phyloP scores from a whole-genome alignment of 2,888 invertebrate species.

The Andrena dorsata region DNA sequence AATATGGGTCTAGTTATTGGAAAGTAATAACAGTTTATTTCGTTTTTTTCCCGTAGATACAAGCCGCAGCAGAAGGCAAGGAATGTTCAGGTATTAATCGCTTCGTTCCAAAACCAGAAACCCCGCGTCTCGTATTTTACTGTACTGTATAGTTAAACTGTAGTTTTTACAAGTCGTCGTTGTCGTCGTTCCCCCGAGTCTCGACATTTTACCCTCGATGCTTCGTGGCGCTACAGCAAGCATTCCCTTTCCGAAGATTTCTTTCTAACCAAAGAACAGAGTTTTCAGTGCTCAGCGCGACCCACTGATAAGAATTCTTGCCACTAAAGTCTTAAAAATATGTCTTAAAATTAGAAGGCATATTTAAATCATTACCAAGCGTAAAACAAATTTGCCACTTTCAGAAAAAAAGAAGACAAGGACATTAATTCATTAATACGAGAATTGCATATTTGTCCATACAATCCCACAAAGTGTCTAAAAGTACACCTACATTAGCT shows the following conservation, averaged over 20 bases:
- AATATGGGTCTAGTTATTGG: too few relatives aligned
- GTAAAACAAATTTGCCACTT: background rate
- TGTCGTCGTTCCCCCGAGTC: slow-evolving; percentile 61
- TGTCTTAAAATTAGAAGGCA: background rate
- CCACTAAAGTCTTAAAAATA: background rate
- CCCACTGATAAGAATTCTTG: too few relatives aligned
- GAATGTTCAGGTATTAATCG: slow-evolving; percentile 80
- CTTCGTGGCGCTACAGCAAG: slow-evolving; percentile 30
- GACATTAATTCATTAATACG: too few relatives aligned
- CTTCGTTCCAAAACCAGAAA: slow-evolving; percentile 78
- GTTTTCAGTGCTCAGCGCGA: slow-evolving; percentile 27
- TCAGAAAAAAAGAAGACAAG: background rate
- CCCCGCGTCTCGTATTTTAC: slow-evolving; percentile 82
- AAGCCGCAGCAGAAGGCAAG: slow-evolving; percentile 32
- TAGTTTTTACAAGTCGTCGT: slow-evolving; percentile 66
- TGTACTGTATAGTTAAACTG: slow-evolving; percentile 79
- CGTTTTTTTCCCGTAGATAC: slow-evolving; percentile 54
- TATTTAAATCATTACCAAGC: background rate
- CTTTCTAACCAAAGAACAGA: slow-evolving; percentile 59
- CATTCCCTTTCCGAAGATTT: slow-evolving; percentile 22
- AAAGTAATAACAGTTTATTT: slow-evolving; percentile 23
- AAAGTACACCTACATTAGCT: too few relatives aligned
- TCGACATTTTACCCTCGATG: slow-evolving; percentile 43
- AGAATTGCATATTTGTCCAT: too few relatives aligned
- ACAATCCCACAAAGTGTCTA: too few relatives aligned